phyloP scores from a whole-genome alignment of 1,140 invertebrate genomes.

The Octopus sinensis region DNA sequence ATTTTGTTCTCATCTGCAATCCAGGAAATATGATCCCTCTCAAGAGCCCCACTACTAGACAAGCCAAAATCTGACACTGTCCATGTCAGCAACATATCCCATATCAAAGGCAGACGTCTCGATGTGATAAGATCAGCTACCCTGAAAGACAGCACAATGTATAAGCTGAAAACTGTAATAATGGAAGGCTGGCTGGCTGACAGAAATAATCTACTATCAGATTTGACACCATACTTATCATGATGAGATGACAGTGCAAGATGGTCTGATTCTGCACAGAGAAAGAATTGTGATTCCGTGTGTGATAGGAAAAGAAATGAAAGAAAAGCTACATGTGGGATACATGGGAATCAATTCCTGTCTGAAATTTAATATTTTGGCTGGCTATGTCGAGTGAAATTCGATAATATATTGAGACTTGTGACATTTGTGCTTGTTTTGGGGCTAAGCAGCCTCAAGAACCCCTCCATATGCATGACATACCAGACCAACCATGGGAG shows the following conservation, averaged over 20 bases:
- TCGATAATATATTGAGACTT: neutral
- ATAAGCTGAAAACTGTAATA: neutral
- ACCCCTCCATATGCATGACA: neutral
- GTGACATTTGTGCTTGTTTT: neutral
- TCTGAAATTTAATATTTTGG: neutral
- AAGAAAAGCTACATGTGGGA: constrained; percentile 20
- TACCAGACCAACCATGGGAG: constrained; percentile 11
- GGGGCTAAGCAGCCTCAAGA: constrained; percentile 19
- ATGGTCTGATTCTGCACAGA: constrained; percentile 32
- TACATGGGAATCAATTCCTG: constrained; percentile 14
- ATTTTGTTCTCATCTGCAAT: constrained; percentile 21
- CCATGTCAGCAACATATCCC: neutral
- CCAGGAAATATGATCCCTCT: constrained; percentile 14
- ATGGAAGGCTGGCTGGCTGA: constrained; percentile 20
- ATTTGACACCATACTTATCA: constrained; percentile 25
- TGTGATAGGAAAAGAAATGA: constrained; percentile 23
- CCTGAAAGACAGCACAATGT: neutral
- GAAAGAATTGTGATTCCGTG: constrained; percentile 27
- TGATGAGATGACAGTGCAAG: constrained; percentile 32
- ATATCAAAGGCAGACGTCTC: neutral
- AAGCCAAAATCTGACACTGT: neutral
- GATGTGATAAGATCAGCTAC: constrained; percentile 15
- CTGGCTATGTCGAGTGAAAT: neutral
- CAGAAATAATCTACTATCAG: neutral
- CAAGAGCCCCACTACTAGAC: constrained; percentile 15